Evolutionary conservation across 2,888 invertebrate species (phyloP).

Genomic region (Odontothrips loti): DNA sequence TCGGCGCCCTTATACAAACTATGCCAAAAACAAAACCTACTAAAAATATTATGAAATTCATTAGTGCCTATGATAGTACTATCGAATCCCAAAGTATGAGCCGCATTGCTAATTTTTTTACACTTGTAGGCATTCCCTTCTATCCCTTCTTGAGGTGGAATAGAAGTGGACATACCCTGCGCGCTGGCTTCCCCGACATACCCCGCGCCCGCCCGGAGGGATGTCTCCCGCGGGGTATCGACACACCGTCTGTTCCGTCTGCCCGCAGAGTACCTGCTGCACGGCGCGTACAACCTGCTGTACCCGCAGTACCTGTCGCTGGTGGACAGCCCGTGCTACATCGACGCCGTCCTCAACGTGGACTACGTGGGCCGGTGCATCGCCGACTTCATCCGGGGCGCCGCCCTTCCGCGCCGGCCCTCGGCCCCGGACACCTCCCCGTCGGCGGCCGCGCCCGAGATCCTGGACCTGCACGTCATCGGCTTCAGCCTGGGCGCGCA

Average conservation of each 20-base stretch:
- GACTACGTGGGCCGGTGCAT: slow-evolving; percentile 58
- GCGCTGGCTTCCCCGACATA: not conserved
- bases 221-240: not conserved
- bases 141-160: too few species aligned
- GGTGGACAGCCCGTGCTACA: slow-evolving; percentile 59
- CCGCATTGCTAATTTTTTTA: too few species aligned
- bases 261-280: slow-evolving; percentile 55
- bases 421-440: slow-evolving; percentile 50
- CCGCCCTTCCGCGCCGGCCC: slow-evolving; percentile 43
- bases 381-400: slow-evolving; percentile 48
- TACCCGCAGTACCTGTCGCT: slow-evolving; percentile 61
- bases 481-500: slow-evolving; percentile 64
- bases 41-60: too few species aligned
- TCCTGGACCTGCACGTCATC: slow-evolving; percentile 53
- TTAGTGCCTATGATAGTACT: too few species aligned
- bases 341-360: slow-evolving; percentile 59
- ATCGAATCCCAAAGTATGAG: too few species aligned
- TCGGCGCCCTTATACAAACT: too few species aligned
- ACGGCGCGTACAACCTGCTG: slow-evolving; percentile 55
- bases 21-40: too few species aligned
- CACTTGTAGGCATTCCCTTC: too few species aligned
- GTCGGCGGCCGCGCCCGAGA: not conserved
- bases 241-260: not conserved
- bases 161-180: not conserved
- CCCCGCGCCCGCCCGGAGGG: not conserved